Base-by-base conservation (phyloP, 2,888 invertebrate genomes). In the Eupelmus urozonus region DNA sequence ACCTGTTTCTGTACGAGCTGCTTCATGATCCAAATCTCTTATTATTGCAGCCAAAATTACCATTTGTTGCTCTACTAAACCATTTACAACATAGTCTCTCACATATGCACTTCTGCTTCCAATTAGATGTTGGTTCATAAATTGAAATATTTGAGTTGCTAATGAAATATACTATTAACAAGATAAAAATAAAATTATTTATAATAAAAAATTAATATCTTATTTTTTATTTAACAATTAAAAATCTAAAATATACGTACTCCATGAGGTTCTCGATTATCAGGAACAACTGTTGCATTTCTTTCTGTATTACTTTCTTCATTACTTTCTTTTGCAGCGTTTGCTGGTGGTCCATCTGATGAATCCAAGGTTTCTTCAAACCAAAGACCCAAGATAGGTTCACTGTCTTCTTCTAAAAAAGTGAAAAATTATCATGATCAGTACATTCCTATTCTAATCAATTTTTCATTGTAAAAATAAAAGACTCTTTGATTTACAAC, bases 361-460 rank as follows among this genome's bases (percentile, higher is more conserved):
- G 97, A 96, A 27, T 96, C 96, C 13, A 98, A 91, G 0, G 97
- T 97, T 87, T 97, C 97, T 88, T 98, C 97, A 90, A 98, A 97
- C 97, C 97, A 98, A 82, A 96, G 93, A 0, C 98, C 98, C 83
- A 97, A 92, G 79, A 97, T 93, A 4, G 96, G 96, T 90, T 97
- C 96, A 89, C 95, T 95, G 88, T 95, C 95, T 85, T 93, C 93
- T 92, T 94, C 94, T 93, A 40, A 2, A 20, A 55, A 57, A 70
- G 65, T 63, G 74, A 79, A 90, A 83, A 82, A 90, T 90, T 60
- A 53, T 20, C 2, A 16, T 13, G n/a, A n/a, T n/a, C n/a, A 45
- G 3, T 59, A 59, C 27, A 59, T 16, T 59, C 2, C n/a, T 3
- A 4, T 59, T 29, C 7, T 2, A 55, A 45, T 45, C 13, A 45